Conservation (phyloP, 1,140 invertebrate species). For the Hormaphis cornu region DNA sequence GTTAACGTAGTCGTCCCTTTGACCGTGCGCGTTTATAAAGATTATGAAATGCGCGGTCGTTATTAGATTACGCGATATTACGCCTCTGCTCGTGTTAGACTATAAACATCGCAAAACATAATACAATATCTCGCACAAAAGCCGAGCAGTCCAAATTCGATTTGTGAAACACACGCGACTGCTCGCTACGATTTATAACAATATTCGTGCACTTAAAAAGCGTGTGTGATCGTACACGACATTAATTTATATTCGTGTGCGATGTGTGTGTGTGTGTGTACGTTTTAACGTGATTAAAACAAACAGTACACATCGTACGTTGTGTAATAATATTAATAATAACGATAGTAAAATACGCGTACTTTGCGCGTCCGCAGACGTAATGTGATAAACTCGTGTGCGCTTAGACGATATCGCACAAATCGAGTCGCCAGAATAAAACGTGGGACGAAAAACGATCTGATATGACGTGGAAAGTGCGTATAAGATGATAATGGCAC, state of each 20-base stretch:
- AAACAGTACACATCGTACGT: not conserved
- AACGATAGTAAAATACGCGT: too few species aligned
- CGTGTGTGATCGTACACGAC: not conserved
- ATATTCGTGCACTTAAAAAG: not conserved
- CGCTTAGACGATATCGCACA: too few species aligned
- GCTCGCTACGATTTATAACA: not conserved
- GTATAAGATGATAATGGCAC: too few species aligned
- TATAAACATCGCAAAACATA: too few species aligned
- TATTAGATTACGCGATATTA: constrained; percentile 16
- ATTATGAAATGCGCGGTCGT: constrained; percentile 30
- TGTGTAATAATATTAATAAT: not conserved
- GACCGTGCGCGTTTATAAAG: constrained; percentile 21
- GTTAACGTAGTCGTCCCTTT: constrained; percentile 29
- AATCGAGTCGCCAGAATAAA: too few species aligned
- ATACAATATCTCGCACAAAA: too few species aligned
- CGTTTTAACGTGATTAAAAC: constrained; percentile 19
- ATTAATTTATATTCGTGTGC: not conserved
- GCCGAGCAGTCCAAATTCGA: constrained; percentile 7
- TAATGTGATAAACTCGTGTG: too few species aligned
- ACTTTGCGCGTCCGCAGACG: too few species aligned
- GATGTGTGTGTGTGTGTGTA: too few species aligned
- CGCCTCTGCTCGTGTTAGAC: too few species aligned
- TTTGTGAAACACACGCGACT: not conserved
- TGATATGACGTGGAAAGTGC: too few species aligned
- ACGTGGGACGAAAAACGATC: too few species aligned